These are phyloP conservation scores for Atrichornis clamosus DNA, from an alignment of 2,113 vertebrate genomes.

Conservation along the genomic window DNA sequence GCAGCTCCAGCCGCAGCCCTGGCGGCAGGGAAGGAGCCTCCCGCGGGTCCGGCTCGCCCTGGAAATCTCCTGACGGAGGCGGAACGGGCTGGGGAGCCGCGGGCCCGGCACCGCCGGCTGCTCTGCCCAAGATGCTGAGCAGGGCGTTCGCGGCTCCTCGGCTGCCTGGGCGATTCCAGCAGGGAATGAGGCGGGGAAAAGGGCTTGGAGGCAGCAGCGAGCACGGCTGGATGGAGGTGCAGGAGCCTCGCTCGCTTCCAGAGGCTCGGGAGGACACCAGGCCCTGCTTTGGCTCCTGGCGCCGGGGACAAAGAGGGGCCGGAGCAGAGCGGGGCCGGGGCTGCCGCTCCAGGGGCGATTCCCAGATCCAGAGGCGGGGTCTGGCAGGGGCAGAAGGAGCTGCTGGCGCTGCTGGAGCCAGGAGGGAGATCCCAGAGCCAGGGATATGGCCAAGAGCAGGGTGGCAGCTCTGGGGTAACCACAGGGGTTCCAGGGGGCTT, in stretches of 20 bases:
- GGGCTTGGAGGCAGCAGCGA: constrained; percentile 9
- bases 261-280: background rate
- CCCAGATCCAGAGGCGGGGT: background rate
- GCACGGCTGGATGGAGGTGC: background rate
- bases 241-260: background rate
- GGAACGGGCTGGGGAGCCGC: constrained; percentile 29
- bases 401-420: background rate
- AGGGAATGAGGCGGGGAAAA: background rate
- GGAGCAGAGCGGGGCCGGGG: background rate
- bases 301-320: background rate
- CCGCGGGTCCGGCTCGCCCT: constrained; percentile 53
- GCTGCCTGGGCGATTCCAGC: constrained; percentile 36
- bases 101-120: constrained; percentile 37
- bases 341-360: background rate
- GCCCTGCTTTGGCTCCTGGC: background rate
- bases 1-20: constrained; percentile 29
- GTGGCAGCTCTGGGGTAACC: background rate
- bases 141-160: constrained; percentile 39
- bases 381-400: background rate
- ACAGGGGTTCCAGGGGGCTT: background rate
- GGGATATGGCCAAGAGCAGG: too few species aligned
- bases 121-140: constrained; percentile 21
- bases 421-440: rapidly evolving
- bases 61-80: constrained; percentile 56
- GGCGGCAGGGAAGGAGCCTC: constrained; percentile 52